Evolutionary conservation across 2,888 invertebrate species (phyloP), one percentile per base, ranked within the genome.

Genomic region (Perithous albicinctus): DNA sequence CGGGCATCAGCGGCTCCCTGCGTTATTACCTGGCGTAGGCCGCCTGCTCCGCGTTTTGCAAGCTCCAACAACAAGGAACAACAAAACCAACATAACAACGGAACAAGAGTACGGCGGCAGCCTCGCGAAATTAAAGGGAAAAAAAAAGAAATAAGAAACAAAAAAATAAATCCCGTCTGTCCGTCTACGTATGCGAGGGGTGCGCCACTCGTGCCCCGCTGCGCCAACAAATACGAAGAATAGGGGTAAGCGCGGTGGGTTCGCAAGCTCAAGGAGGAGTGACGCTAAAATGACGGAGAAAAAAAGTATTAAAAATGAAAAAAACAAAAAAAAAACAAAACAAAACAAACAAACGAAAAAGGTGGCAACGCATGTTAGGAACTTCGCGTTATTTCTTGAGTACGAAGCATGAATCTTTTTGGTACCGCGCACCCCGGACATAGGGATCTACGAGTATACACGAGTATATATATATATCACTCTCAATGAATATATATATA

Each of bases 11-110:
- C 88, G 86, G 88, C 87, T 89, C 87, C 88, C 88, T 91, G 85
- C 89, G 90, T 87, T 90, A 88, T 78, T 43, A 76, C 88, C 87
- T 93, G 92, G 93, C 93, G 92, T 90, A 91, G 88, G 92, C 88
- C 90, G 91, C 91, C 88, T 89, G 91, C 89, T 86, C 86, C 84
- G 86, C 86, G 12, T 61, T 75, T 78, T 43, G 51, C 70, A 85
- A 84, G 84, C 84, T 83, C 83, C 84, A 54, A 73, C 79, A 69
- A 63, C 48, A 66, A 72, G 46, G 66, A 70, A 80, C 70, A 74
- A 76, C 67, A 74, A 74, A 78, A 72, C 54, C 56, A 70, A 66
- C 46, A 32, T 35, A 70, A 61, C 70, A 75, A 74, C 66, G 75
- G 78, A 75, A 61, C 59, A 72, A 73, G 51, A 46, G 51, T 59